Base-by-base conservation (phyloP, 2,113 vertebrate genomes). In the Gila orcuttii region DNA sequence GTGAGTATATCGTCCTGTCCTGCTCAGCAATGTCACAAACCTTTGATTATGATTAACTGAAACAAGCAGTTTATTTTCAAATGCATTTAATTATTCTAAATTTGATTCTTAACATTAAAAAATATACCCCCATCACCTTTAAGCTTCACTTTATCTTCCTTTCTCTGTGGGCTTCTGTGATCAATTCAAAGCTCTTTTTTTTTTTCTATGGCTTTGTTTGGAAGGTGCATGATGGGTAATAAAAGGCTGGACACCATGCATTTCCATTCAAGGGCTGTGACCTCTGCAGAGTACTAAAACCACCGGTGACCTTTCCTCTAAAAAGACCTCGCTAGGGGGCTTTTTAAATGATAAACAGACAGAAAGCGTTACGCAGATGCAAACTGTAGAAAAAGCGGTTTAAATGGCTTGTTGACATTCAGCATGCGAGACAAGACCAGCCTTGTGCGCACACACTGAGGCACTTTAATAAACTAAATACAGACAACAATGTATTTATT, bases 401-500 rank as follows among this genome's bases (percentile, higher is more conserved):
- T 45, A 10, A 86, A 77, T 79, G 15, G 77, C 78, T 60, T 83
- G 33, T 36, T 79, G 36, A 74, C 86, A 36, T 81, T 86, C 86
- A 84, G 47, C 82, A 15, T 3, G 15, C 17, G 31, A 50, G 36
- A 88, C 87, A 88, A 84, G 86, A 17, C 28, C 17, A n/a, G 21
- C 57, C 28, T 90, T 89, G 90, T 90, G 85, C 66, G n/a, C 36
- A 31, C 81, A 81, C 76, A 82, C 85, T 83, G 73, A 76, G 59
- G 85, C 71, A 45, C 42, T 86, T 88, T 89, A 88, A 79, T 59
- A 86, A 87, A 68, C 83, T 79, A 86, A 73, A 82, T 82, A 71
- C 76, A 89, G 84, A 88, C 88, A 88, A 88, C 87, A 88, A 85
- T 88, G 88, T 86, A 85, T 89, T 88, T 86, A 85, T 88, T 88